Conservation (phyloP, 2,797 vertebrate genomes). For the Anguilla obscura region DNA sequence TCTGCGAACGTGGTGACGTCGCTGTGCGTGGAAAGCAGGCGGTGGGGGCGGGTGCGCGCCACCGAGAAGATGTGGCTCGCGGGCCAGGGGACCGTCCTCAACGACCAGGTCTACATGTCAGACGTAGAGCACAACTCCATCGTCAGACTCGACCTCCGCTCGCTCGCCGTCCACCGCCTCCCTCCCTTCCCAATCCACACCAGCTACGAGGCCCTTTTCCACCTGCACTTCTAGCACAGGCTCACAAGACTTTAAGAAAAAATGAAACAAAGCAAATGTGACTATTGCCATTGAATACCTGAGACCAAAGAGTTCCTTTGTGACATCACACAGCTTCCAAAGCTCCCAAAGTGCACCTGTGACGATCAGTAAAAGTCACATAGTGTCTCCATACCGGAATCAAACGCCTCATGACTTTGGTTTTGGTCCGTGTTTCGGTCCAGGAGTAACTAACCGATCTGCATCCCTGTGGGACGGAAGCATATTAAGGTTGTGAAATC, state of each 20-base stretch:
- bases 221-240: slow-evolving; percentile 66
- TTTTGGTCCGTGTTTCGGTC: not conserved
- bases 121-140: slow-evolving; percentile 63
- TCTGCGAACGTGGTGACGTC: slow-evolving; percentile 68
- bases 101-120: slow-evolving; percentile 64
- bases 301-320: not conserved
- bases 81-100: slow-evolving; percentile 68
- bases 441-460: not conserved
- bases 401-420: not conserved
- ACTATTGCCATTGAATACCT: not conserved
- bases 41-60: slow-evolving; percentile 65
- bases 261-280: too few species aligned
- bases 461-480: not conserved
- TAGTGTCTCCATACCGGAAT: not conserved
- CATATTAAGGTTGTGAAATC: not conserved
- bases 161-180: slow-evolving; percentile 57
- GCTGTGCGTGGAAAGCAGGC: slow-evolving; percentile 63
- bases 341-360: not conserved
- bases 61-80: slow-evolving; percentile 66
- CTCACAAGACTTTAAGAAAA: not conserved
- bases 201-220: slow-evolving; percentile 71
- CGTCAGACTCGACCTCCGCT: slow-evolving; percentile 61
- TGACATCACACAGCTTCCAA: not conserved
- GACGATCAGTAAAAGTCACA: not conserved
- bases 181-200: slow-evolving; percentile 67